Evolutionary conservation across 2,888 invertebrate species (phyloP).

Genomic region (Neocrepidodera transversa): DNA sequence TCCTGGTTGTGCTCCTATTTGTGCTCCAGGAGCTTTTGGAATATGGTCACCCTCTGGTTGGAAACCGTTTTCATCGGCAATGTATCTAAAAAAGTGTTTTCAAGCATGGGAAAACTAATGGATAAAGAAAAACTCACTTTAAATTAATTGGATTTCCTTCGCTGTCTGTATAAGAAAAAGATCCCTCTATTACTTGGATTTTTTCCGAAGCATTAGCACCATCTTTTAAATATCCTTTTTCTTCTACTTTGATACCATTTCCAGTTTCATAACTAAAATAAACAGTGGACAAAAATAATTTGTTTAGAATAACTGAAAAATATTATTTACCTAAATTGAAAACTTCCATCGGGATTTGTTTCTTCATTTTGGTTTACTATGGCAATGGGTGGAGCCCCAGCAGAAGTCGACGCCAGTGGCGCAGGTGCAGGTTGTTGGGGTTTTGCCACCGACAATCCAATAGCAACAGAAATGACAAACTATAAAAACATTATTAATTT

Average conservation of each 20-base stretch:
- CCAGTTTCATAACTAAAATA: conserved; percentile 76
- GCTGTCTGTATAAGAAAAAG: conserved; percentile 74
- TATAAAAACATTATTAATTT: conserved; percentile 6
- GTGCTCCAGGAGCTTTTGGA: conserved; percentile 61
- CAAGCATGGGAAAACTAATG: neutral
- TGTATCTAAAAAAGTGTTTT: conserved; percentile 61
- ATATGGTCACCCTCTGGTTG: conserved; percentile 72
- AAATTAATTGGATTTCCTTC: conserved; percentile 72
- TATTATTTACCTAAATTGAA: conserved; percentile 53
- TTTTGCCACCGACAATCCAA: conserved; percentile 27
- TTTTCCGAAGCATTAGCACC: conserved; percentile 56
- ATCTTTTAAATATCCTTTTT: conserved; percentile 73
- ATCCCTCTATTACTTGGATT: conserved; percentile 70
- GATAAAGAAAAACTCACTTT: conserved; percentile 57
- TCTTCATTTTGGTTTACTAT: conserved; percentile 61
- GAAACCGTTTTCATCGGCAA: conserved; percentile 77
- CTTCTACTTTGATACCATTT: conserved; percentile 79
- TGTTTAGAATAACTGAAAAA: neutral
- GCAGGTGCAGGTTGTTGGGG: conserved; percentile 39
- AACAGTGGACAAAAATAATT: neutral
- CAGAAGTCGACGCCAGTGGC: conserved; percentile 13
- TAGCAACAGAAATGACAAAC: conserved; percentile 17
- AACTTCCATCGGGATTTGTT: conserved; percentile 61
- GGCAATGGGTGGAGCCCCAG: conserved; percentile 56
- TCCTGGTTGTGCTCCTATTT: conserved; percentile 6